Base-by-base conservation (phyloP, 2,888 invertebrate species). In the Ceraclea dissimilis region DNA sequence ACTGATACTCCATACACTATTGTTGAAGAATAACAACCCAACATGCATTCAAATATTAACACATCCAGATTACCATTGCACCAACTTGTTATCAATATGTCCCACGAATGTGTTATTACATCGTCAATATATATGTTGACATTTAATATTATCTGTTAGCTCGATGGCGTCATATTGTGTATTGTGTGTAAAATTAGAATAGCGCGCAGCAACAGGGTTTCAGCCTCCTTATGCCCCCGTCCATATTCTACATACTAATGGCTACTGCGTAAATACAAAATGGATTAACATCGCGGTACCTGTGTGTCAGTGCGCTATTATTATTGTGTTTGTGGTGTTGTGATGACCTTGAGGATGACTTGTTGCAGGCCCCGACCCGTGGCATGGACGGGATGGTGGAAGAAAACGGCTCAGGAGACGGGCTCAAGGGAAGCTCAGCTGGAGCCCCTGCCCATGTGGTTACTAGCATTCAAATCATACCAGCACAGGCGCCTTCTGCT, bases 311-410 rank as follows among this genome's bases (percentile, higher is more conserved):
- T 49, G 16, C 21, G 52, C 18, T 49, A 33, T 26, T 49, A 33
- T 26, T 18, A 39, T 39, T 39, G 39, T 39, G 39, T 8, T 39
- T n/a, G 39, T 39, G 13, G 16, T 39, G 39, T 22, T 53, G 34
- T 52, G 58, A 54, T 58, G 58, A 58, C 58, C 58, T 58, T 58
- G 39, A 13, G 39, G 54, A 26, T 54, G 46, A 46, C 69, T 67
- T 73, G 75, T 79, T 77, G 73, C 78, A 85, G 84, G 83, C 82
- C 81, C 81, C 78, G 26, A 48, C 53, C 56, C 56, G 54, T 56
- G 80, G 79, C 82, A 92, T 91, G 91, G 91, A 91, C 81, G 86
- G 88, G 79, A 90, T 92, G 86, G 91, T 90, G 76, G 91, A 92
- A 81, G 92, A 92, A 82, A 91, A 90, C 74, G 90, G 90, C 67